These are phyloP conservation scores for Xenentodon cancila DNA, from an alignment of 2,797 vertebrate species.

Conservation along the genomic window DNA sequence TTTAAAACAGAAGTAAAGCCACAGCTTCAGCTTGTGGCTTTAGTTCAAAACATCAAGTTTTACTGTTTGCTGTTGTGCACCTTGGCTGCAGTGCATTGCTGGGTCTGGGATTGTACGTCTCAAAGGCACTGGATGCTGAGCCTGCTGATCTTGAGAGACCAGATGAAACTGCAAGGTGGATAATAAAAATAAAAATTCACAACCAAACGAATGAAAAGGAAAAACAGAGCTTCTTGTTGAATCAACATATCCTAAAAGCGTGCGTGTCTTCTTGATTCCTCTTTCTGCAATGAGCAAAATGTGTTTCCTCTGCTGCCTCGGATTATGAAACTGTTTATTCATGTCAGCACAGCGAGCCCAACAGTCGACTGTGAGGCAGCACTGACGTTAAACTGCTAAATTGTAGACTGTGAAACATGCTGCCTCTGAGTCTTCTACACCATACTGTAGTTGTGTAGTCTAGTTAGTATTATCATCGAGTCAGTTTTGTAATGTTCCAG, in stretches of 20 bases:
- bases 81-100: conserved; percentile 76
- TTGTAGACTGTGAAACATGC: not conserved
- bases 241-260: conserved; percentile 9
- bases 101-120: conserved; percentile 78
- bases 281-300: not conserved
- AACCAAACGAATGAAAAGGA: conserved; percentile 17
- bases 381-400: not conserved
- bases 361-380: not conserved
- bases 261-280: conserved; percentile 29
- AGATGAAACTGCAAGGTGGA: conserved; percentile 66
- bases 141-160: conserved; percentile 78
- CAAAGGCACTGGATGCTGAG: conserved; percentile 82
- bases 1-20: not conserved
- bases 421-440: not conserved
- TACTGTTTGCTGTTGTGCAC: conserved; percentile 40
- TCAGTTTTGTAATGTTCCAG: too few species aligned
- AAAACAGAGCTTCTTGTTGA: conserved; percentile 36
- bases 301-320: conserved; percentile 9
- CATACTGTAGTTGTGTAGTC: not conserved
- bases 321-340: not conserved
- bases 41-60: not conserved
- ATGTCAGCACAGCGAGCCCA: conserved; percentile 3
- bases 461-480: not conserved
- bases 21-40: not conserved
- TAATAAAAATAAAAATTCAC: conserved; percentile 19